A percentile compares a stretch with the other conserved stretches of the same genome.
phyloP scores from a whole-genome alignment of 2,113 vertebrate species.

The Chelonoidis abingdonii region DNA sequence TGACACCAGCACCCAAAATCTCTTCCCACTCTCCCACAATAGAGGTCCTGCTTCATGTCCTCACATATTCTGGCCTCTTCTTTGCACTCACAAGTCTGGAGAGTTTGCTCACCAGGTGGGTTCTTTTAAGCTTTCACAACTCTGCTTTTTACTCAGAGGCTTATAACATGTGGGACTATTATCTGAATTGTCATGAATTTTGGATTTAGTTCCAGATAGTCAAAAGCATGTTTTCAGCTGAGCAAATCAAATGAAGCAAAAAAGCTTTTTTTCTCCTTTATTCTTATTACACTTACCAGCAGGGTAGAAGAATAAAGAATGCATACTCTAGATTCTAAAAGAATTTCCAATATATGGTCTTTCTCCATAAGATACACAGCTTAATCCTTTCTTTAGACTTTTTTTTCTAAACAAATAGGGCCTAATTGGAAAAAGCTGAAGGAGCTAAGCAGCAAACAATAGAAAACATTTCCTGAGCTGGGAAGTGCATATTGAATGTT shows the following conservation, averaged over 20 bases:
- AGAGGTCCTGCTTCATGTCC: background rate
- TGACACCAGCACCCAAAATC: background rate
- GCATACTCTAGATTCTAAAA: conserved; percentile 68
- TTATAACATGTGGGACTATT: conserved; percentile 50
- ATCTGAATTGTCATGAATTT: conserved; percentile 69
- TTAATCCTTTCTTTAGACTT: conserved; percentile 80
- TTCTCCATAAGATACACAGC: conserved; percentile 73
- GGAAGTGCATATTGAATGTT: conserved; percentile 73
- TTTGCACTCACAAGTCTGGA: conserved; percentile 14
- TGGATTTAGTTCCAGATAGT: conserved; percentile 66
- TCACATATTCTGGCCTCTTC: background rate
- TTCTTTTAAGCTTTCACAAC: conserved; percentile 44
- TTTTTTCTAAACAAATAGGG: conserved; percentile 73
- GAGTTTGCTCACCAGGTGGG: conserved; percentile 50
- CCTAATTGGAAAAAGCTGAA: conserved; percentile 81
- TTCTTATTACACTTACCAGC: conserved; percentile 70
- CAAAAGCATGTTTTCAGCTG: conserved; percentile 68
- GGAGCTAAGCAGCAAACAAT: conserved; percentile 73
- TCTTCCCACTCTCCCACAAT: background rate
- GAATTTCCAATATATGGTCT: conserved; percentile 78
- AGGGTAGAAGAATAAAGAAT: conserved; percentile 70
- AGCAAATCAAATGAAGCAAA: conserved; percentile 70
- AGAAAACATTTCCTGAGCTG: conserved; percentile 77
- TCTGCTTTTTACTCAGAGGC: conserved; percentile 36
- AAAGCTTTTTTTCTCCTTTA: conserved; percentile 54